These are phyloP conservation scores for Diglossa cyanea DNA, from an alignment of 2,797 vertebrate genomes.

Conservation along the genomic window DNA sequence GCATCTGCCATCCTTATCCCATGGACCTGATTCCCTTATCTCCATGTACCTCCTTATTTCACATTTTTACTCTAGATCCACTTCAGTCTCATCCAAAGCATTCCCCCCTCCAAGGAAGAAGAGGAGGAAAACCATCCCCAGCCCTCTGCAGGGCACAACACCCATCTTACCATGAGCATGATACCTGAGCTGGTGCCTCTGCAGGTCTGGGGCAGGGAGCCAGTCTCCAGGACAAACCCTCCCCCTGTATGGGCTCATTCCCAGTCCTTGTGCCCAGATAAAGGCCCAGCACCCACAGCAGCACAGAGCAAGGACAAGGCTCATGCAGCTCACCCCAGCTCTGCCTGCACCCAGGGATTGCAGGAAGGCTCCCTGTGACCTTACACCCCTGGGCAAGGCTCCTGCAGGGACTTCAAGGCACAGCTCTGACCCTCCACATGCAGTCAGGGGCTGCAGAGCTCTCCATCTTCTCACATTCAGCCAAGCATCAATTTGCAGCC, in stretches of 20 bases:
- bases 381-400: not conserved
- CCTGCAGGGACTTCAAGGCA: not conserved
- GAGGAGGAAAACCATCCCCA: not conserved
- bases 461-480: not conserved
- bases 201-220: not conserved
- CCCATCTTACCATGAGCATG: accelerated
- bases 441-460: accelerated
- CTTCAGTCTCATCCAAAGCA: not conserved
- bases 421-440: not conserved
- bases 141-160: not conserved
- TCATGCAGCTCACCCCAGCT: not conserved
- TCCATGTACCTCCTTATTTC: not conserved
- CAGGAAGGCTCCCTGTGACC: not conserved
- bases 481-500: not conserved
- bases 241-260: accelerated
- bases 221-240: not conserved
- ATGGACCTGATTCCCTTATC: not conserved
- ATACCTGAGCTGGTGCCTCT: not conserved
- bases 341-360: not conserved
- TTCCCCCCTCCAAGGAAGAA: accelerated
- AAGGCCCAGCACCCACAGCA: not conserved
- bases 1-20: not conserved
- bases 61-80: not conserved
- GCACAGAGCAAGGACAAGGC: not conserved
- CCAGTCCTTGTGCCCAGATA: not conserved